A percentile compares a stretch with the other conserved stretches of the same genome.
Conservation (phyloP, 2,797 vertebrate species). For the Rhadinocentrus ornatus region DNA sequence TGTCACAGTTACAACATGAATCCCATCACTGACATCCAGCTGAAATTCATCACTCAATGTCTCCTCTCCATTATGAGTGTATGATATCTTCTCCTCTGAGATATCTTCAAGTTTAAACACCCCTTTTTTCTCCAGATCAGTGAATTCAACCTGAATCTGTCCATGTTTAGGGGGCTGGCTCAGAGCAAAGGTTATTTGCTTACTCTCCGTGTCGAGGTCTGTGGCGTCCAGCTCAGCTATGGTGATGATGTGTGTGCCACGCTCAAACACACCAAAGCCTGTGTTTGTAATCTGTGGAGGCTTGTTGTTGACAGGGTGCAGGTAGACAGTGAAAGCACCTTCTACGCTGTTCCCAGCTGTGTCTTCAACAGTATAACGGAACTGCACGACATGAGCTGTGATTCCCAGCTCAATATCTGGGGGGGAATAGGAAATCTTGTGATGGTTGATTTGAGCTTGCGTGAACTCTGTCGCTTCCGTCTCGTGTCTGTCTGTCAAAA, state of each 20-base stretch:
- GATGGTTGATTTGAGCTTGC: conserved; percentile 96
- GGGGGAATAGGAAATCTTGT: conserved; percentile 91
- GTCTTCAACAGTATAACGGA: conserved; percentile 91
- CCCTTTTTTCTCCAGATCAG: conserved; percentile 80
- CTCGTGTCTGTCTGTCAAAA: conserved; percentile 88
- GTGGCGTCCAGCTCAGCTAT: conserved; percentile 85
- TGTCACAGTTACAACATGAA: conserved; percentile 89
- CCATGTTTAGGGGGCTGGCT: conserved; percentile 88
- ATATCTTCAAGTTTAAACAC: conserved; percentile 88
- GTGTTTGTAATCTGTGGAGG: conserved; percentile 94
- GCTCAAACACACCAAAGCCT: conserved; percentile 88
- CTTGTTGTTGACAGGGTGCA: conserved; percentile 94
- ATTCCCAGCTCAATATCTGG: conserved; percentile 92
- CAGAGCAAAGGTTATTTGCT: conserved; percentile 88
- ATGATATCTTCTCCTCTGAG: conserved; percentile 84
- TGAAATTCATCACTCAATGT: conserved; percentile 85
- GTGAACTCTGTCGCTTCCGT: conserved; percentile 90
- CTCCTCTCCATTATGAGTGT: conserved; percentile 89
- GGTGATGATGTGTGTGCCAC: conserved; percentile 85
- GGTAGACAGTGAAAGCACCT: conserved; percentile 89
- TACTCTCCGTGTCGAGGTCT: conserved; percentile 87
- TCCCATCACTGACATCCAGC: conserved; percentile 90
- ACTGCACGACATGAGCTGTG: conserved; percentile 90
- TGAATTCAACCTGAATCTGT: conserved; percentile 82
- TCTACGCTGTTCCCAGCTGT: conserved; percentile 86